Conservation (phyloP, 2,888 invertebrate species). For the Conomelus anceps region DNA sequence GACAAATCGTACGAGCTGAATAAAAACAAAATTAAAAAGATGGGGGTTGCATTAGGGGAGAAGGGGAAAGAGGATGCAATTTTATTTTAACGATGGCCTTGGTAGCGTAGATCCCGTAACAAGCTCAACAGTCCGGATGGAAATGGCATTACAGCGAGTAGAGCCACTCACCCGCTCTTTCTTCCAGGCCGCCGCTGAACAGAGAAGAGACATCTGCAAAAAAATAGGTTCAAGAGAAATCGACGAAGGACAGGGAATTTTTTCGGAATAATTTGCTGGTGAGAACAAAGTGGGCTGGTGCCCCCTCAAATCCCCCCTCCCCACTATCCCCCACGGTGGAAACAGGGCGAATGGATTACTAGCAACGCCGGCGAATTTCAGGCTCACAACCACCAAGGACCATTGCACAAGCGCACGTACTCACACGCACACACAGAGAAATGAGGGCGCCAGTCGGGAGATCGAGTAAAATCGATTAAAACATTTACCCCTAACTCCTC, state of each 20-base stretch:
- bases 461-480: conserved; percentile 14
- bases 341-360: background rate
- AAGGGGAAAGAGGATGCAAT: background rate
- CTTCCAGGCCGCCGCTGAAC: too few relatives aligned
- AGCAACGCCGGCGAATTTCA: background rate
- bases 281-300: background rate
- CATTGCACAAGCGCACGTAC: background rate
- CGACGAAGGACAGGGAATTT: background rate
- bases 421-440: background rate
- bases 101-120: background rate
- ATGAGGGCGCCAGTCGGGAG: conserved; percentile 3
- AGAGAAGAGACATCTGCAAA: background rate
- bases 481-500: conserved; percentile 1
- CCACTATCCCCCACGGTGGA: background rate
- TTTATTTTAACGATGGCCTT: background rate
- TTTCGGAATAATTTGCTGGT: background rate
- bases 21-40: background rate
- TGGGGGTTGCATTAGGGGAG: background rate
- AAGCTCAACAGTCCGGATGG: background rate
- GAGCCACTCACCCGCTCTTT: background rate
- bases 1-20: background rate
- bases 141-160: background rate
- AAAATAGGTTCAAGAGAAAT: background rate
- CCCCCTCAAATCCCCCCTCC: background rate
- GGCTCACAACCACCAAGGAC: background rate